Evolutionary conservation across 1,140 invertebrate genomes (phyloP).

Genomic region (Idris sp.): DNA sequence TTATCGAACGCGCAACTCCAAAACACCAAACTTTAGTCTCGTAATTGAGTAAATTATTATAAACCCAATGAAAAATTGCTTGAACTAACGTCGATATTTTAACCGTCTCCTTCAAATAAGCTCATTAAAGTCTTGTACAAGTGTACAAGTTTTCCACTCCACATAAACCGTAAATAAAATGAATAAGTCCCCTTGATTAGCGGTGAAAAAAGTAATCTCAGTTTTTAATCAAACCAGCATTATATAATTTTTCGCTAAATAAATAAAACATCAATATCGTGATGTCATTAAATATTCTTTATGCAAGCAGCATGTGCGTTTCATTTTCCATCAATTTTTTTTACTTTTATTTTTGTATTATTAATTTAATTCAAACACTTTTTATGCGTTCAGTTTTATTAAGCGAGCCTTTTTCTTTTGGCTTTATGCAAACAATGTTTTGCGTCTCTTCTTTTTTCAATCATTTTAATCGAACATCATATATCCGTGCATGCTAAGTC

Average conservation of each 20-base stretch:
- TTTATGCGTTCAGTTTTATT: conserved; percentile 27
- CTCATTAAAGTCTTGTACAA: conserved; percentile 60
- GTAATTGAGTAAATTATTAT: conserved; percentile 52
- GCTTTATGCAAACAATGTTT: background rate
- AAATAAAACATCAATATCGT: conserved; percentile 43
- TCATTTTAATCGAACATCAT: conserved; percentile 52
- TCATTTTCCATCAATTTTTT: conserved; percentile 29
- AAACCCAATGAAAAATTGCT: conserved; percentile 33
- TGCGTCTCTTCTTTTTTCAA: conserved; percentile 5
- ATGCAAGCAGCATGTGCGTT: conserved; percentile 2
- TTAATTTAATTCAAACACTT: conserved; percentile 12
- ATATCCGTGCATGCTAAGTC: conserved; percentile 66
- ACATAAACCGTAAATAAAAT: conserved; percentile 41
- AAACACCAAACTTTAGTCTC: conserved; percentile 43
- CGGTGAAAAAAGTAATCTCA: conserved; percentile 39
- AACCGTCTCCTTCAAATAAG: conserved; percentile 48
- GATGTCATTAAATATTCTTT: conserved; percentile 41
- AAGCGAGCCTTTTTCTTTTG: conserved; percentile 23
- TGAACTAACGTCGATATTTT: conserved; percentile 51
- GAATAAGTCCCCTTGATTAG: conserved; percentile 49
- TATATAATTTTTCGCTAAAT: conserved; percentile 46
- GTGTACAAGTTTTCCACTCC: conserved; percentile 55
- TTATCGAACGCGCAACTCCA: conserved; percentile 21
- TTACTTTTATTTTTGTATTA: no score
- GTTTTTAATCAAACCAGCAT: conserved; percentile 31